Evolutionary conservation across 2,797 vertebrate genomes (phyloP), one percentile per base, ranked within the genome.

Genomic region (Arctocebus calabarensis): DNA sequence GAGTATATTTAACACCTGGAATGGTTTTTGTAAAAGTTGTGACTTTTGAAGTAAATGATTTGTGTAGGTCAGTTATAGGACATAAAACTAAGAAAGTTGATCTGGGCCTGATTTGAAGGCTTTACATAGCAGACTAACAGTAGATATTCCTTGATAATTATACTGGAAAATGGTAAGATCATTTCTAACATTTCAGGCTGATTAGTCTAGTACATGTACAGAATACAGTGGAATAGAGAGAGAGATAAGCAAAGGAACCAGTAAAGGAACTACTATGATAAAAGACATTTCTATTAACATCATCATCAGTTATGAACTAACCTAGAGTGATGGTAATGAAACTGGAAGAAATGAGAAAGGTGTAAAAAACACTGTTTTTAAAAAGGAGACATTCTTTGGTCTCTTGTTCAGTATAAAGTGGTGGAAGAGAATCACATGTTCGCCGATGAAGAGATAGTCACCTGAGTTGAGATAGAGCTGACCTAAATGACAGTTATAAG

Each of bases 101-200:
- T 86, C 40, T 74, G 34, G 37, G 13, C 66, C 27, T 48, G 37
- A 52, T 91, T 83, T 88, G 83, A 96, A 88, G 45, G 8, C 27
- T 88, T 91, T 73, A 66, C 74, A 29, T 40, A 88, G 37, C 77
- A 84, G 32, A 73, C 59, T 45, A 70, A 34, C 10, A 32, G 83
- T 64, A 59, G 43, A 17, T 95, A 19, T 87, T 45, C 64, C 45
- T 71, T 71, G n/a, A 55, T 88, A 48, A 78, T 97, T 94, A 85
- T 83, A 91, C 9, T 70, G 45, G 48, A 0, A 19, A 64, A 59
- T 59, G n/a, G 13, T 87, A 22, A 68, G 92, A n/a, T 68, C 48
- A 8, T 32, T 82, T 93, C 91, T 86, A 23, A 22, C 66, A 34
- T 89, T 89, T 79, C 68, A 89, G 81, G 55, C 91, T 82, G 32